Evolutionary conservation across 2,888 invertebrate genomes (phyloP).

Genomic region (Embidobia sp.): DNA sequence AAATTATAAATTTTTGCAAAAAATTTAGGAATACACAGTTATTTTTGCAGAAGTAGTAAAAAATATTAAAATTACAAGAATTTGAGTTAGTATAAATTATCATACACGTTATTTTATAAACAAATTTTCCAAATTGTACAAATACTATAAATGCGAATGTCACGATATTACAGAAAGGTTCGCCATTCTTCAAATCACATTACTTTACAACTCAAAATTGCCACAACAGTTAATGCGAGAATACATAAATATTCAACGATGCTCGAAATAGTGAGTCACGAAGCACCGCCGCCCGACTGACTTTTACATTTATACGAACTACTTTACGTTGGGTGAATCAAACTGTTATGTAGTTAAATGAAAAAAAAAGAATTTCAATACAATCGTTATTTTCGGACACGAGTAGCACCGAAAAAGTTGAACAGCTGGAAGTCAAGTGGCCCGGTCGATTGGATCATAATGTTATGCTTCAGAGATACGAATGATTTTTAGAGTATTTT

Average conservation of each 20-base stretch:
- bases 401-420: slow-evolving; percentile 17
- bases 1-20: too few relatives aligned
- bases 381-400: slow-evolving; percentile 44
- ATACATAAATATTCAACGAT: slow-evolving; percentile 33
- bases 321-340: slow-evolving; percentile 13
- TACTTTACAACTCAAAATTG: slow-evolving; percentile 22
- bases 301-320: slow-evolving; percentile 10
- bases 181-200: background rate
- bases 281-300: slow-evolving; percentile 7
- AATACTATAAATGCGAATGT: too few relatives aligned
- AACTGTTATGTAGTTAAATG: slow-evolving; percentile 21
- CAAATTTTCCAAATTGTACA: slow-evolving; percentile 1
- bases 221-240: slow-evolving; percentile 11
- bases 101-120: too few relatives aligned
- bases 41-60: too few relatives aligned
- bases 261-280: slow-evolving; percentile 28
- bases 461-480: too few relatives aligned
- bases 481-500: too few relatives aligned
- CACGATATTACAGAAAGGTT: too few relatives aligned
- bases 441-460: slow-evolving; percentile 3
- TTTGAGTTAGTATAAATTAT: too few relatives aligned
- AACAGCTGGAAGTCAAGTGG: slow-evolving; percentile 36
- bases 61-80: too few relatives aligned
- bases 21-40: too few relatives aligned
- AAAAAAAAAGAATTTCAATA: slow-evolving; percentile 27